Percentiles rank a stretch among this genome's conserved stretches.
Evolutionary conservation across 2,113 vertebrate species (phyloP).

Genomic region (Zapornia atra): DNA sequence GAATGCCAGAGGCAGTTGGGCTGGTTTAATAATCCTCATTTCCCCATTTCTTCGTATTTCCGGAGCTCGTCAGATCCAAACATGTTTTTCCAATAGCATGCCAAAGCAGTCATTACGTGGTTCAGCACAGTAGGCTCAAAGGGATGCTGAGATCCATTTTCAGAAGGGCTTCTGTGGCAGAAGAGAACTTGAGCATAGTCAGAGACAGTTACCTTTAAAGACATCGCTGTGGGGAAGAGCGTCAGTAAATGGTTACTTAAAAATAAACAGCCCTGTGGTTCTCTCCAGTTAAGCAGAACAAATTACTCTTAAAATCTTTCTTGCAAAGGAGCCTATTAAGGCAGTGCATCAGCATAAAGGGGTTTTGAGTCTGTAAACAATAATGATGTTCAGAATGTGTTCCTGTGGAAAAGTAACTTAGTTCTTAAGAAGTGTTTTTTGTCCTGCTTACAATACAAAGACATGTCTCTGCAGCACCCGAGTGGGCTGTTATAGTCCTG

Average conservation of each 20-base stretch:
- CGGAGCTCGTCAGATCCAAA: background rate
- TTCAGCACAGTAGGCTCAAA: background rate
- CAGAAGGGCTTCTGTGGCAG: background rate
- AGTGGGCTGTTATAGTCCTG: background rate
- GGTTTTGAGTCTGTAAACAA: background rate
- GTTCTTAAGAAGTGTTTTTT: slow-evolving; percentile 2
- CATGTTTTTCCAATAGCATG: background rate
- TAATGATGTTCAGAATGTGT: background rate
- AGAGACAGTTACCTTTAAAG: background rate
- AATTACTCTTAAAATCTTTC: background rate
- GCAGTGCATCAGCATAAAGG: background rate
- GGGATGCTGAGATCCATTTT: background rate
- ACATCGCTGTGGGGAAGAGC: background rate
- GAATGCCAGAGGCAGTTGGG: background rate
- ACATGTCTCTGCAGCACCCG: background rate
- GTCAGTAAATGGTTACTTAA: background rate
- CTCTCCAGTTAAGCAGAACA: background rate
- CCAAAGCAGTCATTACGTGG: fast-evolving
- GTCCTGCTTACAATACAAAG: background rate
- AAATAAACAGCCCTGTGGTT: background rate
- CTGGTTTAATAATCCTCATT: background rate
- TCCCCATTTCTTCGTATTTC: background rate
- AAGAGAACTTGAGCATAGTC: background rate
- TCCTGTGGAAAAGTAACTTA: background rate
- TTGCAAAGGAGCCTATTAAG: background rate